These are phyloP conservation scores for Archips xylosteana DNA, from an alignment of 2,888 invertebrate genomes.

Conservation along the genomic window DNA sequence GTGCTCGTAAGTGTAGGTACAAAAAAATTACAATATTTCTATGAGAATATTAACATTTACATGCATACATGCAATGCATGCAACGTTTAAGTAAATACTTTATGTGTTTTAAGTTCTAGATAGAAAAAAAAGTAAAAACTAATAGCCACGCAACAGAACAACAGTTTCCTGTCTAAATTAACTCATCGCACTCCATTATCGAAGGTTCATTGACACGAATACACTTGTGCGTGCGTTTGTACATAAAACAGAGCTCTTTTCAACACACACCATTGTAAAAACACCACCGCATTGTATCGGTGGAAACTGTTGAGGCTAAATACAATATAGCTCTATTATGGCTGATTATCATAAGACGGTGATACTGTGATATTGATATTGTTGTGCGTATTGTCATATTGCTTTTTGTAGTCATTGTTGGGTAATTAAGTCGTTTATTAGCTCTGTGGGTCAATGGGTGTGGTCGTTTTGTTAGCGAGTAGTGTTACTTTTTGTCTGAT, in stretches of 20 bases:
- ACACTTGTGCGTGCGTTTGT: slow-evolving; percentile 65
- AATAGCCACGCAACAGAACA: background rate
- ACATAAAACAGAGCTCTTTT: slow-evolving; percentile 67
- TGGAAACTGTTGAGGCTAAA: slow-evolving; percentile 69
- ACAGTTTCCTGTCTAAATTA: slow-evolving; percentile 20
- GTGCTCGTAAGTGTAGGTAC: background rate
- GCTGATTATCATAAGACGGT: slow-evolving; percentile 67
- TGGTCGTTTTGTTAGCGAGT: slow-evolving; percentile 60
- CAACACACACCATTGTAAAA: slow-evolving; percentile 67
- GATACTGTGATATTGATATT: slow-evolving; percentile 49
- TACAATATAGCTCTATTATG: slow-evolving; percentile 71
- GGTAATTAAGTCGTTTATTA: slow-evolving; percentile 74
- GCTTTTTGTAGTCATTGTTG: slow-evolving; percentile 70
- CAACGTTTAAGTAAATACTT: background rate
- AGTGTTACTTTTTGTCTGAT: slow-evolving; percentile 53
- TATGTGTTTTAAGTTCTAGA: background rate
- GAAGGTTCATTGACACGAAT: slow-evolving; percentile 68
- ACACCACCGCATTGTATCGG: slow-evolving; percentile 64
- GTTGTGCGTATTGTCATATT: slow-evolving; percentile 50
- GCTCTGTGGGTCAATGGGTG: slow-evolving; percentile 69
- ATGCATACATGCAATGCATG: background rate
- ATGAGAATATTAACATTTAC: background rate
- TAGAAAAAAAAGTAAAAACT: too few relatives aligned
- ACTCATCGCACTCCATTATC: slow-evolving; percentile 42
- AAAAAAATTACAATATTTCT: background rate